Base-by-base conservation (phyloP, 2,888 invertebrate genomes). In the Entomobrya proxima region DNA sequence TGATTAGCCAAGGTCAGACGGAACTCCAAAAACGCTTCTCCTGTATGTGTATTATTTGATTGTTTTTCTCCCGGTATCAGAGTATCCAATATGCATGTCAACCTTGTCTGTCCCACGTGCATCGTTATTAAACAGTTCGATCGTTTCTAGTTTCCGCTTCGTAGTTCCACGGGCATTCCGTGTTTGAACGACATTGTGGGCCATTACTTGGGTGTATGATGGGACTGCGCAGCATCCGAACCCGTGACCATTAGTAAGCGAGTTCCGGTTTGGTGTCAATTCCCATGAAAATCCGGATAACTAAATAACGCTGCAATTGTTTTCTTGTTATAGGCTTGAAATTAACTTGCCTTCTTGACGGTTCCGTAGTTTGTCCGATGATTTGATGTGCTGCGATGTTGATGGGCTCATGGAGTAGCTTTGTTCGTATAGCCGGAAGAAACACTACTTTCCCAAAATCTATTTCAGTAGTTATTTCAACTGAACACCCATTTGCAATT, bases 231-330 rank as follows among this genome's bases (percentile, higher is more conserved):
- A 79, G 11, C 1, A 78, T 21, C 1, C 72, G 72, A 64, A 79
- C 61, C 15, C 7, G 55, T 4, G 79, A 58, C 85, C 78, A 85
- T 44, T 85, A 85, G 30, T 85, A 32, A 5, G 32, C n/a, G 2
- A 67, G 3, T 32, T 85, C 61, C 15, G 78, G 78, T 27, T 85
- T 85, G 15, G 44, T 27, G 35, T 69, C 79, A 1, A 85, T 72
- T 1, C 72, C 72, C 85, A 85, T 85, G 4, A 72, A n/a, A 47
- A 85, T 72, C 7, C 78, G 52, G 5, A 79, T 32, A 0, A 44
- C 30, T 0, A 85, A 61, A 37, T 37, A 79, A 0, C 76, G 83
- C 5, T 35, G 11, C 24, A 80, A 11, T 11, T 80, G 69, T 18
- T 55, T 44, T n/a, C 27, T 15, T 1, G 64, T 52, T n/a, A 79